Evolutionary conservation across 1,140 invertebrate genomes (phyloP).

Genomic region (Drosophila littoralis): DNA sequence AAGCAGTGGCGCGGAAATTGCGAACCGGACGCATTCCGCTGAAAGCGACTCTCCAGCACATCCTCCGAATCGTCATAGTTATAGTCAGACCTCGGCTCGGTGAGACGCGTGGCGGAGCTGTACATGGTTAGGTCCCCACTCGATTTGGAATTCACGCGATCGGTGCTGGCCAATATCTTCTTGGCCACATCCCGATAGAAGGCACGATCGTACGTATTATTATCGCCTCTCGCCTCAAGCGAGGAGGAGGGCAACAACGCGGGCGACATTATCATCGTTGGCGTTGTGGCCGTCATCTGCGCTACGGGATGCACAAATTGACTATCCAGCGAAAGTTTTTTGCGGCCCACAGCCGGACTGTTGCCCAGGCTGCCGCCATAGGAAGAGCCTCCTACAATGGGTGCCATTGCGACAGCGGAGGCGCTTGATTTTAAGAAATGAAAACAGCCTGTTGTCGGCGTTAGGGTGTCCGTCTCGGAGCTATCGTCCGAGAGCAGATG

Average conservation of each 20-base stretch:
- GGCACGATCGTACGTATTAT: slow-evolving; percentile 81
- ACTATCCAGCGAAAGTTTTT: slow-evolving; percentile 78
- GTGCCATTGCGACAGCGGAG: background rate
- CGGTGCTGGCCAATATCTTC: slow-evolving; percentile 65
- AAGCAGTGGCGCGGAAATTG: slow-evolving; percentile 81
- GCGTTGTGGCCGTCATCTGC: slow-evolving; percentile 8
- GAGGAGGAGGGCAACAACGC: background rate
- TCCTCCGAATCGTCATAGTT: slow-evolving; percentile 25
- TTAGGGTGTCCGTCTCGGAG: slow-evolving; percentile 61
- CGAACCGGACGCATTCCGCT: slow-evolving; percentile 74
- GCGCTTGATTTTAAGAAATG: slow-evolving; percentile 52
- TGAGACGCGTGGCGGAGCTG: slow-evolving; percentile 62
- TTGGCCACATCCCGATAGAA: slow-evolving; percentile 75
- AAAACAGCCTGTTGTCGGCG: slow-evolving; percentile 70
- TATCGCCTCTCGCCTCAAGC: slow-evolving; percentile 49
- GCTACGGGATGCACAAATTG: slow-evolving; percentile 7
- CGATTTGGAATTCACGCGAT: slow-evolving; percentile 79
- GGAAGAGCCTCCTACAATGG: slow-evolving; percentile 5
- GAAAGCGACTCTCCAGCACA: slow-evolving; percentile 58
- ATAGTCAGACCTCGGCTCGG: slow-evolving; percentile 20
- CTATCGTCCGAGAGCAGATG: slow-evolving; percentile 54
- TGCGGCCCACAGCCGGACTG: slow-evolving; percentile 74
- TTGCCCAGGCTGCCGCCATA: slow-evolving; percentile 75
- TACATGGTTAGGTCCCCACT: slow-evolving; percentile 83
- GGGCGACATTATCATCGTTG: background rate